phyloP scores from a whole-genome alignment of 2,797 vertebrate species.

The Labroides dimidiatus region DNA sequence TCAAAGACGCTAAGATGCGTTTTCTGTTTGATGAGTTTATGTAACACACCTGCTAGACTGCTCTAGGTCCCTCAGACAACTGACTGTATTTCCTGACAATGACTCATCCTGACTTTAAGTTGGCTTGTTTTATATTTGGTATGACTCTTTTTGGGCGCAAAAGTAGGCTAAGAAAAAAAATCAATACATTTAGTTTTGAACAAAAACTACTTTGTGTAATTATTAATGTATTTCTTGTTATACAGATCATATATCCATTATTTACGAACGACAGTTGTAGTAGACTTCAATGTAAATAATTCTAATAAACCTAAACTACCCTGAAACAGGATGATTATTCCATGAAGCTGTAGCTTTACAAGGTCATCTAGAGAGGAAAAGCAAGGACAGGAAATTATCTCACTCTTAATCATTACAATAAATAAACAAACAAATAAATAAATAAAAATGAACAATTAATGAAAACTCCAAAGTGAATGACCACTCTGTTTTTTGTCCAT shows the following conservation, averaged over 20 bases:
- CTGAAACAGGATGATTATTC: not conserved
- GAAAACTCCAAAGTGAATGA: not conserved
- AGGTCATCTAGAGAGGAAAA: not conserved
- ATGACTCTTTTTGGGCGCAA: not conserved
- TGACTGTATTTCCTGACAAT: too few relatives aligned
- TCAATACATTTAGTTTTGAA: too few relatives aligned
- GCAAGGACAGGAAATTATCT: constrained; percentile 10
- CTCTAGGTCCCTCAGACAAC: too few relatives aligned
- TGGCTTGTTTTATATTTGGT: too few relatives aligned
- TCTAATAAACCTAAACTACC: not conserved
- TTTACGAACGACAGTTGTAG: not conserved
- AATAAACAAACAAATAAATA: constrained; percentile 4
- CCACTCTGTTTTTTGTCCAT: constrained; percentile 21
- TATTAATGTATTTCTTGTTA: too few relatives aligned
- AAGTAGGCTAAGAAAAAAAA: not conserved
- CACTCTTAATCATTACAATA: constrained; percentile 27
- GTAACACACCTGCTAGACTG: too few relatives aligned
- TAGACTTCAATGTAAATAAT: not conserved
- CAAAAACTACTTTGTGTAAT: too few relatives aligned
- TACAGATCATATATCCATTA: not conserved
- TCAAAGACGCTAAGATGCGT: too few relatives aligned
- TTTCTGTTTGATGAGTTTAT: too few relatives aligned
- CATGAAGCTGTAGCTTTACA: not conserved
- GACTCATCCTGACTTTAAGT: too few relatives aligned
- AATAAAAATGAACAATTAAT: constrained; percentile 1